Evolutionary conservation across 2,888 invertebrate genomes (phyloP), one percentile per base, ranked within the genome.

Genomic region (Calliopum simillimum): DNA sequence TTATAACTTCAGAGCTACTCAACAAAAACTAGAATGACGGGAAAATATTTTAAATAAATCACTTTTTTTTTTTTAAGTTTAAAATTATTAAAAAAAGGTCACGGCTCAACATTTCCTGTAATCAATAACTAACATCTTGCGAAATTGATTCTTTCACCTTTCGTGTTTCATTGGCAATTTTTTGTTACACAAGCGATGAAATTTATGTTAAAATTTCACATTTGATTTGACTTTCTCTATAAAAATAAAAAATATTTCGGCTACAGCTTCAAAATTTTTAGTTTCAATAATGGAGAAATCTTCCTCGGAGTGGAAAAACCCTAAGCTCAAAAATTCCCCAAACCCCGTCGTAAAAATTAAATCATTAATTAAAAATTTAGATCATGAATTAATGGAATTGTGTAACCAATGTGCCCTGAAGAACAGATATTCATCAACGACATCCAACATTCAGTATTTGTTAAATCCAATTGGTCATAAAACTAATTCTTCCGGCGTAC

Each of bases 191-290:
- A 44, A 55, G 55, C 58, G 47, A 67, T 47, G 67, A 59, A 67
- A 67, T 49, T 67, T 8, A 21, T 67, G 59, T 67, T 59, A 6
- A 49, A 47, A 8, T 62, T 44, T 53, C 23, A 33, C 55, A 49
- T 47, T 58, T 41, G 47, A 47, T 47, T 33, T 25, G 49, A 41
- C 55, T 53, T 41, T 69, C 21, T 68, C 13, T 23, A 46, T 33
- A 68, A 68, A 63, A 67, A 44, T 69, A 75, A 69, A 75, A 76
- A 75, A 69, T 72, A 72, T 75, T 82, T 82, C 76, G 80, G 82
- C 77, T 72, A 76, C 75, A 76, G 77, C 77, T 81, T 81, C 82
- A 79, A 83, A 81, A 81, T 81, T 81, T 73, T 67, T 74, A 77
- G 80, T 81, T 51, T 16, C 41, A 21, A 64, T 75, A 76, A 73